Evolutionary conservation across 2,888 invertebrate genomes (phyloP).

Genomic region (Prosopocoilus inquinatus): DNA sequence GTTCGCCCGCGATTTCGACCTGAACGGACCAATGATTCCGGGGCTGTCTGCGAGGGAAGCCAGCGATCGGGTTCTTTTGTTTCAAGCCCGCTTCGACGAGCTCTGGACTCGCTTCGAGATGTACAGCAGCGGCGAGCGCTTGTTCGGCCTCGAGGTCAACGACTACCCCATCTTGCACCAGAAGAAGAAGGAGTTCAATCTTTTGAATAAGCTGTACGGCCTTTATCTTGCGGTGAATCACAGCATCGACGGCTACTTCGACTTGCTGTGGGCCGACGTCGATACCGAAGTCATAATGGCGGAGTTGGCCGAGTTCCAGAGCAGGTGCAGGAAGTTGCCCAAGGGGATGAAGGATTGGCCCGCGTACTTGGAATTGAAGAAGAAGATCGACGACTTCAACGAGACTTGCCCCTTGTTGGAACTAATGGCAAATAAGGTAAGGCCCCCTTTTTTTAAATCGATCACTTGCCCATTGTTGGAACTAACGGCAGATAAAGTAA

Average conservation of each 20-base stretch:
- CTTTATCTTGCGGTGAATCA: slow-evolving; percentile 81
- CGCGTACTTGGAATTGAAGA: slow-evolving; percentile 79
- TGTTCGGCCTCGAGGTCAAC: slow-evolving; percentile 80
- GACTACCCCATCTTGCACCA: slow-evolving; percentile 78
- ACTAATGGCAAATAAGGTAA: slow-evolving; percentile 78
- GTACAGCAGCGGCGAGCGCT: slow-evolving; percentile 78
- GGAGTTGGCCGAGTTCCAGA: slow-evolving; percentile 80
- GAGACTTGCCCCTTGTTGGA: slow-evolving; percentile 83
- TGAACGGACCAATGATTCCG: slow-evolving; percentile 82
- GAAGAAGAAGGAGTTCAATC: slow-evolving; percentile 79
- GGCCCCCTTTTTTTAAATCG: too few relatives aligned
- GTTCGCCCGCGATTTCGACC: slow-evolving; percentile 71
- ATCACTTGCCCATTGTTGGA: too few relatives aligned
- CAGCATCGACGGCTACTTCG: slow-evolving; percentile 82
- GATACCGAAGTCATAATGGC: slow-evolving; percentile 78
- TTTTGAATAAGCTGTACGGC: slow-evolving; percentile 78
- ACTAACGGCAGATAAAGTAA: too few relatives aligned
- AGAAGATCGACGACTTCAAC: slow-evolving; percentile 88
- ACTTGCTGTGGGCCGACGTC: slow-evolving; percentile 80
- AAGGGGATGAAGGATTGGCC: slow-evolving; percentile 87
- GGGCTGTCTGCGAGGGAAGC: slow-evolving; percentile 84
- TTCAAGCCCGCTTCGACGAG: slow-evolving; percentile 80
- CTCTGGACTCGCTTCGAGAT: slow-evolving; percentile 79
- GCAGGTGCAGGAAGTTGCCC: slow-evolving; percentile 78
- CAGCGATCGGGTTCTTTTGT: slow-evolving; percentile 73